These are phyloP conservation scores for Julus scandinavius DNA, from an alignment of 2,888 invertebrate genomes.

Conservation along the genomic window DNA sequence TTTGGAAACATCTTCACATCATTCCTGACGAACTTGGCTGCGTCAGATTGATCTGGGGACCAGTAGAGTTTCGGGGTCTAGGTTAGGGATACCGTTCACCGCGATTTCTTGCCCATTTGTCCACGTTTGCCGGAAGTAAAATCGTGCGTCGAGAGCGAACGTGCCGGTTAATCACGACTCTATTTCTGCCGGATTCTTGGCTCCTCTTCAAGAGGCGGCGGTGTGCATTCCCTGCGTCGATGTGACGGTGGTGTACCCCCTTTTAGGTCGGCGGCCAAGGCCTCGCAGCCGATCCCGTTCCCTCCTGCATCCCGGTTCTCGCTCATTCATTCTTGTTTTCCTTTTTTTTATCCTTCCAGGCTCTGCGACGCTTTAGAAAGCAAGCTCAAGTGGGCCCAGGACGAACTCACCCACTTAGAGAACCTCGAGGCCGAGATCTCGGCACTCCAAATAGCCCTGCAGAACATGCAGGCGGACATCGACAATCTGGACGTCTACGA, in stretches of 20 bases:
- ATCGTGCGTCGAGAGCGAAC: neutral
- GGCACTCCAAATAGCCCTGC: slow-evolving; percentile 53
- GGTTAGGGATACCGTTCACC: neutral
- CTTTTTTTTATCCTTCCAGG: slow-evolving; percentile 47
- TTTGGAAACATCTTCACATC: no score
- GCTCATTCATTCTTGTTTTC: slow-evolving; percentile 12
- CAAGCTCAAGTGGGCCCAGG: slow-evolving; percentile 56
- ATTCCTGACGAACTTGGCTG: no score
- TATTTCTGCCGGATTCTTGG: slow-evolving; percentile 14
- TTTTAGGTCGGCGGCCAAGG: slow-evolving; percentile 25
- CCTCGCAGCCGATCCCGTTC: neutral
- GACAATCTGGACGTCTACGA: slow-evolving; percentile 81
- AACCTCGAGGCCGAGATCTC: slow-evolving; percentile 56
- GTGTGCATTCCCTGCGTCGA: neutral
- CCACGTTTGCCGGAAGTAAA: neutral
- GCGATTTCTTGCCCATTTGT: neutral
- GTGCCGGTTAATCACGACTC: neutral
- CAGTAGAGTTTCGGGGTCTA: neutral
- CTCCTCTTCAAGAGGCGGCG: neutral
- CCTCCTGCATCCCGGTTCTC: neutral
- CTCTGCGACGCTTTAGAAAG: slow-evolving; percentile 56
- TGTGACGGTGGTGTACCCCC: neutral
- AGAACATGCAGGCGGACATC: slow-evolving; percentile 71
- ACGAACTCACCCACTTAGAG: slow-evolving; percentile 57
- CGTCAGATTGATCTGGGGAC: no score